Evolutionary conservation across 1,140 invertebrate genomes (phyloP), one percentile per base, ranked within the genome.

Genomic region (Neuroterus valhalla): DNA sequence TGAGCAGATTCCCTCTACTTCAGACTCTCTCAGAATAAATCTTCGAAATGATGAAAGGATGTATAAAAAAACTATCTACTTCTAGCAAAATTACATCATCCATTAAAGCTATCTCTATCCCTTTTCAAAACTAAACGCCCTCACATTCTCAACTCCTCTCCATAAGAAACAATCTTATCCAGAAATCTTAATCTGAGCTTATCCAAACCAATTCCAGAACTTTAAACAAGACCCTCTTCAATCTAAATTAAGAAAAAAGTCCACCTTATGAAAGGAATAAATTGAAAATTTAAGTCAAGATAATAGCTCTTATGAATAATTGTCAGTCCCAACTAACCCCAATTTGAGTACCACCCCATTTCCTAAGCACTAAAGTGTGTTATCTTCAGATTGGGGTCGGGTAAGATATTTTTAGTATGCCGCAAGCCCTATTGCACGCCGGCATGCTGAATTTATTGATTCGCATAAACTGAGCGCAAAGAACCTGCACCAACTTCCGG

Each of bases 381-480:
- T 62, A 62, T 38, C 55, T 26, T 46, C n/a, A 62, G 77, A 78
- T 74, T 62, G 72, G 74, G 77, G 77, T 79, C 74, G 78, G 74
- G 78, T 67, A 75, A 75, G 71, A 62, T 79, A 78, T 77, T 80
- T 80, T 79, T 77, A 80, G 73, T 74, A 55, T 23, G 43, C 62
- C 62, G 43, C 77, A 62, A 74, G 72, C 74, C 72, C 76, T 81
- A 79, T 77, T 73, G 76, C 52, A 44, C 75, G 70, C 74, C 80
- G 80, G 78, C 75, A 75, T 78, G 71, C 77, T 77, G 77, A 81
- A 81, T 83, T 86, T 86, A 86, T 86, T 85, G 85, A 86, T 86
- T 86, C 71, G 79, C 78, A 78, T 79, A 83, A 83, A 78, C 78
- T 75, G 21, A 52, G 52, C 70, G 72, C 77, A 71, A 75, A 76